These are phyloP conservation scores for Pemphredon lugubris DNA, from an alignment of 2,888 invertebrate genomes.

Conservation along the genomic window DNA sequence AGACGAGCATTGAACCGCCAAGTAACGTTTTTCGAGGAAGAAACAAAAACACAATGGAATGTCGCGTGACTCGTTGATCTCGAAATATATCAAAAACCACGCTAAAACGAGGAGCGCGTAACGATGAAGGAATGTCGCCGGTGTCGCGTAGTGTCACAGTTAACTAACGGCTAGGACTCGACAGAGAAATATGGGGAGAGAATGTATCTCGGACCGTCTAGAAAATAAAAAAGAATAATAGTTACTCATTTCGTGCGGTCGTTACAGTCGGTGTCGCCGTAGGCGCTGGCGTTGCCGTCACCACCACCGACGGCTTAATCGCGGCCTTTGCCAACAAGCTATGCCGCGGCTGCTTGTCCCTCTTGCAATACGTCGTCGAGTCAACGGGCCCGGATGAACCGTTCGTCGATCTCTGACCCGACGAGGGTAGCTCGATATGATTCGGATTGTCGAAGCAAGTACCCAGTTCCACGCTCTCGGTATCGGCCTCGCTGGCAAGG, in stretches of 20 bases:
- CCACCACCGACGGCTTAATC: slow-evolving; percentile 54
- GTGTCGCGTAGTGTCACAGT: too few relatives aligned
- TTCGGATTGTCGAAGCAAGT: slow-evolving; percentile 90
- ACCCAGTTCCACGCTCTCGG: slow-evolving; percentile 81
- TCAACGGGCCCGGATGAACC: slow-evolving; percentile 83
- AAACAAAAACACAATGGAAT: too few relatives aligned
- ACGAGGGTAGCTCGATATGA: slow-evolving; percentile 86
- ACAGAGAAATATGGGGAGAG: background rate
- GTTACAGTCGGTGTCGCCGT: slow-evolving; percentile 39
- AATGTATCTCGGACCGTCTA: slow-evolving; percentile 1
- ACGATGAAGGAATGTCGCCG: too few relatives aligned
- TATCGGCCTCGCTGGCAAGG: slow-evolving; percentile 82
- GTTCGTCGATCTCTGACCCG: slow-evolving; percentile 73
- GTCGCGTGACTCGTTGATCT: too few relatives aligned
- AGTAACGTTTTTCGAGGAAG: too few relatives aligned
- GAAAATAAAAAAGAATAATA: slow-evolving; percentile 43
- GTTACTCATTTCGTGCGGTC: slow-evolving; percentile 76
- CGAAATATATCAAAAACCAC: too few relatives aligned
- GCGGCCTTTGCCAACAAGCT: slow-evolving; percentile 66
- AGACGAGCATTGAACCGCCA: background rate
- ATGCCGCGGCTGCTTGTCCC: slow-evolving; percentile 79
- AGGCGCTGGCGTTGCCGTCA: slow-evolving; percentile 55
- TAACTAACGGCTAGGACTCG: background rate
- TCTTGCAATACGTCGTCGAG: slow-evolving; percentile 88
- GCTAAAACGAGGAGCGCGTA: too few relatives aligned